Evolutionary conservation across 35 echinoderm and acorn worm genomes (phyloP).

Genomic region (Heliocidaris erythrogramma): DNA sequence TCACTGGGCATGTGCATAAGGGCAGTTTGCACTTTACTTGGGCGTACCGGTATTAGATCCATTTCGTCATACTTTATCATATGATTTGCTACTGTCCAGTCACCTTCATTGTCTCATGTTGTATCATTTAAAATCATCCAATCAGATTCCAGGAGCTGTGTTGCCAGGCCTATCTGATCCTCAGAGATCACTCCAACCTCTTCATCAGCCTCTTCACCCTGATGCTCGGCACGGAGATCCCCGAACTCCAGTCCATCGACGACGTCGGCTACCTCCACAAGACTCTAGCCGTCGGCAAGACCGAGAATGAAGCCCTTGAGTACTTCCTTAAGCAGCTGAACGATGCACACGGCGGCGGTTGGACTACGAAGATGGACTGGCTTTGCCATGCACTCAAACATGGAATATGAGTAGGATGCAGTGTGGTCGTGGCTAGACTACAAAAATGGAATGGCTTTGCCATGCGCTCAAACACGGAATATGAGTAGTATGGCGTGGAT

Average conservation of each 20-base stretch:
- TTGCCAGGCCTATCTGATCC: constrained; percentile 78
- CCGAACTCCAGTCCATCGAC: constrained; percentile 87
- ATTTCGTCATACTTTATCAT: not conserved
- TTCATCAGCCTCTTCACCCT: constrained; percentile 91
- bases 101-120: not conserved
- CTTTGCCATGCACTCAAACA: constrained; percentile 89
- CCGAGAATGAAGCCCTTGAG: constrained; percentile 76
- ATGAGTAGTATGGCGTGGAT: not conserved
- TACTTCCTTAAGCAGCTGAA: constrained; percentile 96
- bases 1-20: too few species aligned
- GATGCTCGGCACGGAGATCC: constrained; percentile 89
- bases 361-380: constrained; percentile 95
- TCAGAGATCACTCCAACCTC: constrained; percentile 80
- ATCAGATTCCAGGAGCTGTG: constrained; percentile 87
- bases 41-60: not conserved
- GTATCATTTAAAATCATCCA: not conserved
- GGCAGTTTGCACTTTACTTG: too few species aligned
- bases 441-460: constrained; percentile 89
- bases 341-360: constrained; percentile 90
- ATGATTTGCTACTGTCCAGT: not conserved
- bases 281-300: constrained; percentile 89
- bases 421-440: constrained; percentile 79
- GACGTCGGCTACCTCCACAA: constrained; percentile 95
- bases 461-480: constrained; percentile 86
- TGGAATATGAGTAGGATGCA: constrained; percentile 63